Evolutionary conservation across 2,113 vertebrate genomes (phyloP), one percentile per base, ranked within the genome.

Genomic region (Pycnonotus jocosus): DNA sequence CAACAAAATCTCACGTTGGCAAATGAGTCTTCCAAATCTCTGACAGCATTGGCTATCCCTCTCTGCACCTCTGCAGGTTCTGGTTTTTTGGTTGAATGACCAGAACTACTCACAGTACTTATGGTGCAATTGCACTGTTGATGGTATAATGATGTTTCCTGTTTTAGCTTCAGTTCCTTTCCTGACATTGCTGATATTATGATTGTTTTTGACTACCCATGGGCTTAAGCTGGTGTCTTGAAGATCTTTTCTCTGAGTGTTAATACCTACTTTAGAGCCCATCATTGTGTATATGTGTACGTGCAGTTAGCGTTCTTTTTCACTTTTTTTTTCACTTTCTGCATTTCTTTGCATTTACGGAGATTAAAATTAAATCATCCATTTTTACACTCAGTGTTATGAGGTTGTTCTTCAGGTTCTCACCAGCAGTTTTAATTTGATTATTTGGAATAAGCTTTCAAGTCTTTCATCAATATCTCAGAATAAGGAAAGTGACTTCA

Each of bases 371-470:
- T 93, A 66, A 66, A 72, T 86, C 31, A 12, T 45, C 48, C 42
- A 53, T 90, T 91, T 93, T 87, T 85, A 69, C 87, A 72, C 19
- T 86, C 50, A 56, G 37, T 80, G 28, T 94, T 94, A 77, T 65
- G 62, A 96, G 76, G 69, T 73, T 83, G 66, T 88, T 95, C 74
- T 90, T 93, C 74, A 86, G 62, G 13, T 83, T 88, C 79, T 92
- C 85, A 92, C 58, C 77, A 78, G 24, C 62, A 77, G 57, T 42
- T 90, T 92, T 73, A 70, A 90, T 94, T 76, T 95, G 58, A 92
- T 96, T 95, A 77, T 86, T 54, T 5, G 0, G 17, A 94, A 88
- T 83, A 83, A 92, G 62, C 74, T 90, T 94, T 94, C 71, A 70
- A 80, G 66, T 23, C 66, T 91, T 90, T 91, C 73, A 58, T 90